Percentiles rank a stretch among this genome's conserved stretches.
These are phyloP conservation scores for Acropora tenuis DNA, from an alignment of 64 coral and sea anemone species.

Conservation along the genomic window DNA sequence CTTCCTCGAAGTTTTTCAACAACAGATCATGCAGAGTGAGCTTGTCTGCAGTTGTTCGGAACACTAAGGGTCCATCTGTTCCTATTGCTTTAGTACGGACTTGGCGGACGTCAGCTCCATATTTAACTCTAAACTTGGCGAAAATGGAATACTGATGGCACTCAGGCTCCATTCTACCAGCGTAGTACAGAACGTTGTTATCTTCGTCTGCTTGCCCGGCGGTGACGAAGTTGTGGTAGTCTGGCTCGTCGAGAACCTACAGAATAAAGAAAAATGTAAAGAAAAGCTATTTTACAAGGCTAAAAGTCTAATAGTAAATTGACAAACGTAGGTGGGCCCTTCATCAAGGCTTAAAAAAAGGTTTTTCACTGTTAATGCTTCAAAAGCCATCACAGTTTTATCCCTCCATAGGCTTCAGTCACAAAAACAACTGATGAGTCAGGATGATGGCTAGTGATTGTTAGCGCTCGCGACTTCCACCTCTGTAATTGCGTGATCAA, in stretches of 20 bases:
- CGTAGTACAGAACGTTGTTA: constrained; percentile 39
- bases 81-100: background rate
- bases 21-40: constrained; percentile 40
- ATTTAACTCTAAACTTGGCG: constrained; percentile 42
- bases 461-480: too few relatives aligned
- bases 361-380: too few relatives aligned
- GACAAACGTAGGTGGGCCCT: too few relatives aligned
- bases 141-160: constrained; percentile 41
- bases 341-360: too few relatives aligned
- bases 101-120: constrained; percentile 15
- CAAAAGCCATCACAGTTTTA: too few relatives aligned
- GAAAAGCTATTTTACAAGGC: background rate
- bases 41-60: constrained; percentile 29
- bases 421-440: too few relatives aligned
- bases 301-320: constrained; percentile 1
- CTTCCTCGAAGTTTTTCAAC: too few relatives aligned
- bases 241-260: constrained; percentile 34
- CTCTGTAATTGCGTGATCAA: too few relatives aligned
- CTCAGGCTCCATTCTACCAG: constrained; percentile 30
- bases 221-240: constrained; percentile 52
- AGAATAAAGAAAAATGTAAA: constrained; percentile 20
- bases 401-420: too few relatives aligned
- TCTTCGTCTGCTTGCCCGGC: constrained; percentile 18
- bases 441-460: too few relatives aligned
- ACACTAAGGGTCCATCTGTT: constrained; percentile 20